Base-by-base conservation (phyloP, 2,113 vertebrate genomes). In the Pteruthius melanotis region DNA sequence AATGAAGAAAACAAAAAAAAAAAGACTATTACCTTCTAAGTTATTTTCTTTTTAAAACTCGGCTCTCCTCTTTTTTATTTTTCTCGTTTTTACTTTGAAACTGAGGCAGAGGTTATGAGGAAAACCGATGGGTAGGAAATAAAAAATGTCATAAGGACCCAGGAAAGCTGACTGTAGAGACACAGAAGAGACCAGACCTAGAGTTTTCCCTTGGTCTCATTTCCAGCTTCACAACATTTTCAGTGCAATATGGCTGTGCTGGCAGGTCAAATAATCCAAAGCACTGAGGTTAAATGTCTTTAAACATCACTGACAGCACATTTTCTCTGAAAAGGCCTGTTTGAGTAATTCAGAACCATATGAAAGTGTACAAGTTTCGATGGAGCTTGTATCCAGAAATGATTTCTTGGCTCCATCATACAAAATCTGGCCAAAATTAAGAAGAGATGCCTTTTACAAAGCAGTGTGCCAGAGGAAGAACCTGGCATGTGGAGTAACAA, bases 341-440 rank as follows among this genome's bases (percentile, higher is more conserved):
- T 8, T 42, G 50, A 42, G 5, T 37, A 28, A 40, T 35, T 66
- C 42, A 89, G 59, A 91, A 37, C 9, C 1, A 2, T 26, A 50
- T 0, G 0, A 83, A 71, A 81, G 4, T 0, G 0, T 13, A 27
- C 13, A 56, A 52, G 11, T 66, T 74, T 89, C 0, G 0, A 45
- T 5, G 1, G 1, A 64, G 16, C 19, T 83, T 61, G 2, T 28
- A 35, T 42, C 6, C 71, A 78, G 45, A 81, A 77, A 28, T 26
- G 1, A 45, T 92, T 83, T 33, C 26, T 86, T 78, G 64, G 39
- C 37, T 77, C 56, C 5, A 8, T 30, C n/a, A 15, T 26, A 28
- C 5, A 56, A 57, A 1, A 35, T 61, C 40, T 72, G 42, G 9
- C 19, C 31, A 89, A 89, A 91, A 80, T 37, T n/a, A 71, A 49